Evolutionary conservation across 2,797 vertebrate genomes (phyloP).

Genomic region (Mus minutoides): DNA sequence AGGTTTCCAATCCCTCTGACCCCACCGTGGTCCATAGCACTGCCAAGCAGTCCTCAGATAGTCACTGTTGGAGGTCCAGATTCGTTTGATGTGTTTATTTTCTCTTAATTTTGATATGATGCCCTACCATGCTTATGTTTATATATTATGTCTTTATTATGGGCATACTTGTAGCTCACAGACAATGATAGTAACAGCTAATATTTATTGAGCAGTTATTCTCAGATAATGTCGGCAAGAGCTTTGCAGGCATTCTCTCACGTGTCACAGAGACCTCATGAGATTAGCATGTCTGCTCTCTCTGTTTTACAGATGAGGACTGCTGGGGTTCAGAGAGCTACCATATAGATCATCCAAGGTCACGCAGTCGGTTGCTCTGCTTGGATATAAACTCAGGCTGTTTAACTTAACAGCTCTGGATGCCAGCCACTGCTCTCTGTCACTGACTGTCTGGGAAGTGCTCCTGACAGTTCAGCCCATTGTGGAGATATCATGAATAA

Average conservation of each 20-base stretch:
- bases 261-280: not conserved
- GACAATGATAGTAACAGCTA: not conserved
- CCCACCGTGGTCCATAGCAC: not conserved
- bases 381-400: not conserved
- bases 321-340: not conserved
- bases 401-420: not conserved
- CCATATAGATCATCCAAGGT: not conserved
- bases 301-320: not conserved
- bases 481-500: slow-evolving; percentile 28
- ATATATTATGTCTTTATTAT: not conserved
- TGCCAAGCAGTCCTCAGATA: not conserved
- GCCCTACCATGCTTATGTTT: not conserved
- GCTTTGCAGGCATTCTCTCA: not conserved
- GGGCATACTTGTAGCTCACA: not conserved
- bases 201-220: not conserved
- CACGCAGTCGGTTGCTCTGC: not conserved
- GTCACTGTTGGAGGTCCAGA: not conserved
- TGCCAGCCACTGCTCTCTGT: not conserved
- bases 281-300: not conserved
- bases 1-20: not conserved
- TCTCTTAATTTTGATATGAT: not conserved
- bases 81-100: not conserved
- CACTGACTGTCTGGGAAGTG: not conserved
- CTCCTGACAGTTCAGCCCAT: not conserved
- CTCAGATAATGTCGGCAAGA: not conserved